Base-by-base conservation (phyloP, 1,140 invertebrate genomes). In the Nebria ingens region DNA sequence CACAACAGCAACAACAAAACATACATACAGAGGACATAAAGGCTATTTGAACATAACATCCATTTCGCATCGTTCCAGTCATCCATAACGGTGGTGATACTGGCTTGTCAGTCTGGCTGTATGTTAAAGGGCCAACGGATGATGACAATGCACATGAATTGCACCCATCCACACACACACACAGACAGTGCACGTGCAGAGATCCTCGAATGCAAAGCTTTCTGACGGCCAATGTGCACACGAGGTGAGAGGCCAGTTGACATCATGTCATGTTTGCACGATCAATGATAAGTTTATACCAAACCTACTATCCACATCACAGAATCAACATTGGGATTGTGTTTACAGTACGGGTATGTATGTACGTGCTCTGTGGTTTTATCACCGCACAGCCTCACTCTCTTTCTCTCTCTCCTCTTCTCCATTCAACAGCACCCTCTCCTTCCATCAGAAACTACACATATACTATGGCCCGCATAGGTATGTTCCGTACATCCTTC, bases 281-380 rank as follows among this genome's bases (percentile, higher is more conserved):
- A 59, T 60, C 61, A 62, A 65, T 63, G 59, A 64, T 65, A 64
- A 65, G 64, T 62, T 62, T 63, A 65, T 65, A 58, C 58, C 59
- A 60, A 60, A 62, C 60, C 61, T 54, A 62, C 61, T 60, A 57
- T 58, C 55, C 25, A 6, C 25, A 34, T 34, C 25, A 34, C 25
- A 34, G 25, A 34, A 34, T 34, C 25, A 34, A 34, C 25, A 34
- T 34, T 34, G 25, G 25, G 25, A 34, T 34, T 34, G 25, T 34
- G 25, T 34, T 34, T 34, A 34, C 25, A 34, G 25, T 34, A 34
- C 25, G 25, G 25, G 25, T 9, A 6, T n/a, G n/a, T n/a, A n/a
- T 9, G 25, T 9, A 34, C 25, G 25, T 34, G 25, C 25, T 34
- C n/a, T n/a, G 25, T 34, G n/a, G 25, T n/a, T 34, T 34, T n/a